These are phyloP conservation scores for Pollachius pollachius DNA, from an alignment of 2,113 vertebrate genomes.

Conservation along the genomic window DNA sequence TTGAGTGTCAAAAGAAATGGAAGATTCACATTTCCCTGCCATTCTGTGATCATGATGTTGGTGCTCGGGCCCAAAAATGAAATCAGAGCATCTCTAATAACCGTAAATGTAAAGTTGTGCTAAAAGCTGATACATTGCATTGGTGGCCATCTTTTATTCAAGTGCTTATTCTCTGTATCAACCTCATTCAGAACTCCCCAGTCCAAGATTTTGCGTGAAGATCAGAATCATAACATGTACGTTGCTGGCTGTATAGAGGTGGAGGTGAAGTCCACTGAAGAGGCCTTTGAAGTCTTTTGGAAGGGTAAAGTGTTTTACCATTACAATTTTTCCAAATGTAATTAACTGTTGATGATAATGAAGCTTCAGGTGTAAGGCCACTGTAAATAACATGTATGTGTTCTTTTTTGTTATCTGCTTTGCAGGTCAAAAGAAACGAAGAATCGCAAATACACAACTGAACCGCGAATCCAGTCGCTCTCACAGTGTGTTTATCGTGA, in stretches of 20 bases:
- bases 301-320: slow-evolving; percentile 82
- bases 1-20: no score
- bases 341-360: no score
- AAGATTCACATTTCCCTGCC: no score
- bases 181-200: slow-evolving; percentile 82
- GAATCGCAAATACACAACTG: slow-evolving; percentile 87
- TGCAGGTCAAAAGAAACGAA: slow-evolving; percentile 77
- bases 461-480: slow-evolving; percentile 95
- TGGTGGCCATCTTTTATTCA: no score
- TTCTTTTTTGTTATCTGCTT: background rate
- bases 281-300: slow-evolving; percentile 97
- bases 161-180: background rate
- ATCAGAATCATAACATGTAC: slow-evolving; percentile 98
- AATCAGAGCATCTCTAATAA: no score
- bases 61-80: no score
- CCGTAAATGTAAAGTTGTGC: no score
- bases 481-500: slow-evolving; percentile 93
- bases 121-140: no score
- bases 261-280: slow-evolving; percentile 94
- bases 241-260: slow-evolving; percentile 91
- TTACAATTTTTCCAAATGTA: background rate
- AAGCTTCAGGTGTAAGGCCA: no score
- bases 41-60: no score
- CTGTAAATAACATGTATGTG: no score
- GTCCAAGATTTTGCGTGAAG: slow-evolving; percentile 90